Evolutionary conservation across 2,888 invertebrate species (phyloP), one percentile per base, ranked within the genome.

Genomic region (Stratiomys singularior): DNA sequence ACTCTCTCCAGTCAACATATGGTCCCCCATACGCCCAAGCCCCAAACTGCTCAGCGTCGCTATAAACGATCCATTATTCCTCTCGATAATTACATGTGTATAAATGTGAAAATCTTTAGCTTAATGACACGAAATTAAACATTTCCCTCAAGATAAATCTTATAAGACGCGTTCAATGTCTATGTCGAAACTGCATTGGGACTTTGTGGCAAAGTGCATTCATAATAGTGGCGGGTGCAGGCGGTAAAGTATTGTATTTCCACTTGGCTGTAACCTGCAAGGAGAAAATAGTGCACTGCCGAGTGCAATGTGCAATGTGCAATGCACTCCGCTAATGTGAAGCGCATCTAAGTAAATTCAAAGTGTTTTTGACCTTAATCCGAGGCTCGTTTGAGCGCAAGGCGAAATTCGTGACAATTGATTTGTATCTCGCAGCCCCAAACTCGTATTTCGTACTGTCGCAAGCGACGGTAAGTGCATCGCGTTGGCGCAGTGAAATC

Each of bases 331-430:
- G 60, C 30, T 1, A 13, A 52, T 37, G 23, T 9, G 4, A 25
- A 52, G 47, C 30, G 72, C 56, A 58, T 66, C 64, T 76, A 76
- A 76, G 64, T 37, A 66, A 77, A 76, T 74, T 76, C 77, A 64
- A 78, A 80, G 79, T 79, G 80, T 79, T 79, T 78, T 79, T 79
- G 80, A 78, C 79, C 80, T 80, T 80, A 79, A 80, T 78, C 80
- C 78, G 67, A n/a, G 64, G 64, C 74, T 69, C 64, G 64, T 64
- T 64, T 27, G 64, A 71, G 71, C 74, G 72, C 52, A 66, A 78
- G 66, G 46, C 67, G 66, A 47, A 76, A 67, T 78, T 80, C 80
- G 80, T 80, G 80, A 80, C 80, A 78, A 69, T 71, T 76, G 80
- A 80, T 80, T 69, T 64, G 77, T 78, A 80, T 80, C 80, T 77